A percentile compares a stretch with the other conserved stretches of the same genome.
These are phyloP conservation scores for Gari tellinella DNA, from an alignment of 2,888 invertebrate genomes.

Conservation along the genomic window DNA sequence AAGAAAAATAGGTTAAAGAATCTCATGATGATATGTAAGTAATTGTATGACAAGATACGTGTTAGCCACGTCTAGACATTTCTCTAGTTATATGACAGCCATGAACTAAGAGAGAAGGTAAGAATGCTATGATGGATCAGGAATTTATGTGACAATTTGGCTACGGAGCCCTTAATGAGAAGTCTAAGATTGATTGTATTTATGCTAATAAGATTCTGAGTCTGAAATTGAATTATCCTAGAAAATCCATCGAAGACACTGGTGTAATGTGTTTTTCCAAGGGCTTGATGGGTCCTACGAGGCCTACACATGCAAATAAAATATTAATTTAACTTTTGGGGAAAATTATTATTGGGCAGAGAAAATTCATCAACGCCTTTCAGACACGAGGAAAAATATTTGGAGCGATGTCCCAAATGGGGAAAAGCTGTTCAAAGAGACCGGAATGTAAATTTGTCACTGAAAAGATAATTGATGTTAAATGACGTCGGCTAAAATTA, in stretches of 20 bases:
- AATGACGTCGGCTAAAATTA: slow-evolving; percentile 16
- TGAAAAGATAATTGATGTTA: not conserved
- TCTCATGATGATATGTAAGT: no score
- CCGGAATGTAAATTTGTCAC: not conserved
- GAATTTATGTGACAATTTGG: slow-evolving; percentile 48
- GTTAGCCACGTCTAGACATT: no score
- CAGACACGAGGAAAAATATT: slow-evolving; percentile 23
- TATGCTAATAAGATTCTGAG: slow-evolving; percentile 52
- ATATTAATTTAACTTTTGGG: slow-evolving; percentile 57
- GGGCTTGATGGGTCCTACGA: slow-evolving; percentile 48
- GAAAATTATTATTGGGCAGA: slow-evolving; percentile 46
- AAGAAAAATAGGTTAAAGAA: no score
- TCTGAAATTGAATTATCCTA: slow-evolving; percentile 59
- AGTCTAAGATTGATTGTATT: slow-evolving; percentile 45
- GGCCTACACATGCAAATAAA: slow-evolving; percentile 55
- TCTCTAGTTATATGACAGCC: no score
- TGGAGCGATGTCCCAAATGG: slow-evolving; percentile 27
- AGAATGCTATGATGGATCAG: slow-evolving; percentile 30
- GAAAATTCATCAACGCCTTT: slow-evolving; percentile 49
- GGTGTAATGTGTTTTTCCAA: slow-evolving; percentile 52
- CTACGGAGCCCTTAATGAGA: slow-evolving; percentile 32
- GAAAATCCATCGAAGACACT: slow-evolving; percentile 53
- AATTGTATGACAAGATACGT: no score
- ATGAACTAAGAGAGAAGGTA: not conserved
- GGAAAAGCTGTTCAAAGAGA: slow-evolving; percentile 17